These are phyloP conservation scores for Conistra vaccinii DNA, from an alignment of 2,888 invertebrate species.

Conservation along the genomic window DNA sequence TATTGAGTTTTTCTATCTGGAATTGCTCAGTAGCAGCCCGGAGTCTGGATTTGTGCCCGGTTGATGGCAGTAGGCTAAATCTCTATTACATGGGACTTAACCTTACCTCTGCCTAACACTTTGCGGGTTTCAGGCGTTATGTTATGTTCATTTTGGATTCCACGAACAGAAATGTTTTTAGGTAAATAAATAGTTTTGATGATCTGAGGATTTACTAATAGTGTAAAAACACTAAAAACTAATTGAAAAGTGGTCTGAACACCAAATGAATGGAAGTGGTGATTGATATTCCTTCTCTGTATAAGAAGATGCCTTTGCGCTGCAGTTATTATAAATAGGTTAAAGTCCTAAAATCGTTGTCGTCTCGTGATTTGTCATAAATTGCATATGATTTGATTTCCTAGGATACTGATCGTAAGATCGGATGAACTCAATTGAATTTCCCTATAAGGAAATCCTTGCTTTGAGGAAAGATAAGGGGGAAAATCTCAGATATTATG, in stretches of 20 bases:
- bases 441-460: constrained; percentile 3
- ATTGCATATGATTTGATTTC: constrained; percentile 22
- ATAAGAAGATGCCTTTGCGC: not conserved
- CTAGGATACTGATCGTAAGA: not conserved
- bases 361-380: not conserved
- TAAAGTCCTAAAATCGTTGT: not conserved
- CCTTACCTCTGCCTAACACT: too few relatives aligned
- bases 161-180: not conserved
- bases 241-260: not conserved
- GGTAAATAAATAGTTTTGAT: not conserved
- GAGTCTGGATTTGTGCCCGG: too few relatives aligned
- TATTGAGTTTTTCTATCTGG: too few relatives aligned
- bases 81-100: too few relatives aligned
- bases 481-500: not conserved
- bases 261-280: not conserved
- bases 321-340: constrained; percentile 2
- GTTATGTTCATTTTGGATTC: not conserved
- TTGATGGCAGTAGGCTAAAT: too few relatives aligned
- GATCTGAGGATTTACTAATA: too few relatives aligned
- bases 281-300: not conserved
- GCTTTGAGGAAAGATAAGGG: not conserved
- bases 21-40: too few relatives aligned
- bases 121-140: too few relatives aligned
- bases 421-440: constrained; percentile 13
- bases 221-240: not conserved